These are phyloP conservation scores for Salarias fasciatus DNA, from an alignment of 2,797 vertebrate species.

Conservation along the genomic window DNA sequence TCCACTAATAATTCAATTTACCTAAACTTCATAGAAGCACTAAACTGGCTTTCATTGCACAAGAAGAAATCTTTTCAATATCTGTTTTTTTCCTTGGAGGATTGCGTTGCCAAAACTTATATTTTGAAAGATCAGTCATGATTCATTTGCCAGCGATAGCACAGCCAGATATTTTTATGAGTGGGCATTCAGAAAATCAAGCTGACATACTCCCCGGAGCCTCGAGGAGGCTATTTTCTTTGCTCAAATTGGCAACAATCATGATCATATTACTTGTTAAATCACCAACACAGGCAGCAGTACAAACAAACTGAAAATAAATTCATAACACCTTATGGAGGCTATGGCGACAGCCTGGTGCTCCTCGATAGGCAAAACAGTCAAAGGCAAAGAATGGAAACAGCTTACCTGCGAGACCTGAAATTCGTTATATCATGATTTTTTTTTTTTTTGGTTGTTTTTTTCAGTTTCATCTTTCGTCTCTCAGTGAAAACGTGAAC, in stretches of 20 bases:
- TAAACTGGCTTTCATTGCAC: not conserved
- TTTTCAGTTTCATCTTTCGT: too few species aligned
- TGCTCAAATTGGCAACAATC: not conserved
- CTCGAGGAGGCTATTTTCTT: not conserved
- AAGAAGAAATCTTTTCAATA: not conserved
- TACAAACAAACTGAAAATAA: slow-evolving; percentile 19
- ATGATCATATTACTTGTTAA: not conserved
- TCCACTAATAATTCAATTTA: too few species aligned
- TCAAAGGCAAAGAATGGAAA: slow-evolving; percentile 6
- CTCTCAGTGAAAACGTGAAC: not conserved
- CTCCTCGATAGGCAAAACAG: slow-evolving; percentile 1
- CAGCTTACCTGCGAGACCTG: slow-evolving; percentile 7
- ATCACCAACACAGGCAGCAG: not conserved
- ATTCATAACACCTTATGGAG: slow-evolving; percentile 6
- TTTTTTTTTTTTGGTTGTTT: too few species aligned
- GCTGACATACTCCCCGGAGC: not conserved
- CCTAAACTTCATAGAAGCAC: too few species aligned
- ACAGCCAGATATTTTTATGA: not conserved
- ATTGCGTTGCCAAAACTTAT: not conserved
- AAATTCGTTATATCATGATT: not conserved
- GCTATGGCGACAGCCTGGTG: slow-evolving; percentile 5
- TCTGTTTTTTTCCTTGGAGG: not conserved
- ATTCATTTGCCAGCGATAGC: not conserved
- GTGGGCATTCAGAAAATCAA: not conserved
- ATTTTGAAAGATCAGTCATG: not conserved